phyloP scores from a whole-genome alignment of 2,888 invertebrate genomes.

The Zygothrica quintamaculata region DNA sequence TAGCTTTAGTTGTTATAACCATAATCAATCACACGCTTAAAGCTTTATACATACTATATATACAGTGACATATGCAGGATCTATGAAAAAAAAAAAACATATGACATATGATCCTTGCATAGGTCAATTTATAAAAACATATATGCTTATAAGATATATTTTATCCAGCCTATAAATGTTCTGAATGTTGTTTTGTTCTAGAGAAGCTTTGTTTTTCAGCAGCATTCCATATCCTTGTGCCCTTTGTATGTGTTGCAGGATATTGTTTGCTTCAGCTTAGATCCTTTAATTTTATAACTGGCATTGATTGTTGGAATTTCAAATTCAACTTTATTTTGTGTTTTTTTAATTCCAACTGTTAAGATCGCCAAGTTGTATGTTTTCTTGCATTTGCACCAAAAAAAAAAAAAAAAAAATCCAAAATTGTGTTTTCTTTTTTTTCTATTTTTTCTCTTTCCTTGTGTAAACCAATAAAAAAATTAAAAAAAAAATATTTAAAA shows the following conservation, averaged over 20 bases:
- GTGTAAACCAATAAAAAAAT: constrained; percentile 51
- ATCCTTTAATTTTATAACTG: background rate
- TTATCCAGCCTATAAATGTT: constrained; percentile 27
- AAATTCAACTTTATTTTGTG: no score
- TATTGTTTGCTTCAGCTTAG: constrained; percentile 14
- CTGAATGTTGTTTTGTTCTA: constrained; percentile 28
- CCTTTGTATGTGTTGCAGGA: constrained; percentile 1
- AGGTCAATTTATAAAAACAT: background rate
- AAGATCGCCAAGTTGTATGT: constrained; percentile 22
- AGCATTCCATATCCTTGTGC: constrained; percentile 13
- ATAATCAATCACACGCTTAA: constrained; percentile 30
- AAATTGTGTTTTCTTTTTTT: constrained; percentile 68
- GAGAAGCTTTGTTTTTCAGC: background rate
- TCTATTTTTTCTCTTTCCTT: constrained; percentile 71
- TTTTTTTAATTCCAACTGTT: constrained; percentile 13
- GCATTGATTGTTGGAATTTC: constrained; percentile 25
- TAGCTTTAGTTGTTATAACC: constrained; percentile 42
- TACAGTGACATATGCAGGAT: background rate
- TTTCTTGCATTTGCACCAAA: constrained; percentile 61
- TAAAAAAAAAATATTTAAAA: constrained; percentile 11
- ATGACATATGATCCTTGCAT: no score
- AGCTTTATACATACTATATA: constrained; percentile 18
- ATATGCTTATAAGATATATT: background rate
- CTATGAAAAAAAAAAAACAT: no score
- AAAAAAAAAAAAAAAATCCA: no score